These are phyloP conservation scores for Astropecten irregularis DNA, from an alignment of 53 echinoderm and acorn worm genomes.

Conservation along the genomic window DNA sequence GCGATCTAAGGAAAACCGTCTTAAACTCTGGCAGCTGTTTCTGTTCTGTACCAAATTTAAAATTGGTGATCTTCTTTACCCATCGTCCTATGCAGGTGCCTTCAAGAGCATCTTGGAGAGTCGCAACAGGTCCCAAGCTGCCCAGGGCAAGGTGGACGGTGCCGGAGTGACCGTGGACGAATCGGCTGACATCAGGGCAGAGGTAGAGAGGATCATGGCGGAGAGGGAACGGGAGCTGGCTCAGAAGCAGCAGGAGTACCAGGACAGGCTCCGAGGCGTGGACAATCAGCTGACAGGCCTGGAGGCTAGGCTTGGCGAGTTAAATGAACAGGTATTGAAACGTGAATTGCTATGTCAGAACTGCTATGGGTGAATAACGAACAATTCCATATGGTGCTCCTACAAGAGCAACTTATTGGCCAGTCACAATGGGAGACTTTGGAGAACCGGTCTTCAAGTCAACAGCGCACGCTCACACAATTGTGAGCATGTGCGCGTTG, in stretches of 20 bases:
- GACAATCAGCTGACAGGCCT: slow-evolving; percentile 86
- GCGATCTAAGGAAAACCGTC: too few relatives aligned
- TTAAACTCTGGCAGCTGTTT: too few relatives aligned
- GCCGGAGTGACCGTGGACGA: slow-evolving; percentile 58
- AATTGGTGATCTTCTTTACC: too few relatives aligned
- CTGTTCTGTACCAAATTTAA: too few relatives aligned
- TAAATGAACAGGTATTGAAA: slow-evolving; percentile 76
- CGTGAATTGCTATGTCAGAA: too few relatives aligned
- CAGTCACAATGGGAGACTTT: too few relatives aligned
- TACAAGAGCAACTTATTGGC: too few relatives aligned
- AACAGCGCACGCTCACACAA: too few relatives aligned
- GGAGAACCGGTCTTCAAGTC: too few relatives aligned
- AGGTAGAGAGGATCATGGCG: slow-evolving; percentile 79
- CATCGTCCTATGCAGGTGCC: slow-evolving; percentile 65
- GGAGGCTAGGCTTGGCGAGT: slow-evolving; percentile 68
- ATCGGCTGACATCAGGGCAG: slow-evolving; percentile 64
- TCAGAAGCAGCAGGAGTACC: slow-evolving; percentile 58
- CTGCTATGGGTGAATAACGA: too few relatives aligned
- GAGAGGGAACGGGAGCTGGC: slow-evolving; percentile 67
- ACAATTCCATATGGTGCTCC: too few relatives aligned
- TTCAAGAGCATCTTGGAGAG: slow-evolving; percentile 87
- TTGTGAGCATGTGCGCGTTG: too few relatives aligned
- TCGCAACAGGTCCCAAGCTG: slow-evolving; percentile 72
- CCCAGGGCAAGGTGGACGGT: slow-evolving; percentile 71
- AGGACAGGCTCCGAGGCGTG: slow-evolving; percentile 64